Percentiles rank a stretch among this genome's conserved stretches.
These are phyloP conservation scores for Antennarius striatus DNA, from an alignment of 2,113 vertebrate species.

Conservation along the genomic window DNA sequence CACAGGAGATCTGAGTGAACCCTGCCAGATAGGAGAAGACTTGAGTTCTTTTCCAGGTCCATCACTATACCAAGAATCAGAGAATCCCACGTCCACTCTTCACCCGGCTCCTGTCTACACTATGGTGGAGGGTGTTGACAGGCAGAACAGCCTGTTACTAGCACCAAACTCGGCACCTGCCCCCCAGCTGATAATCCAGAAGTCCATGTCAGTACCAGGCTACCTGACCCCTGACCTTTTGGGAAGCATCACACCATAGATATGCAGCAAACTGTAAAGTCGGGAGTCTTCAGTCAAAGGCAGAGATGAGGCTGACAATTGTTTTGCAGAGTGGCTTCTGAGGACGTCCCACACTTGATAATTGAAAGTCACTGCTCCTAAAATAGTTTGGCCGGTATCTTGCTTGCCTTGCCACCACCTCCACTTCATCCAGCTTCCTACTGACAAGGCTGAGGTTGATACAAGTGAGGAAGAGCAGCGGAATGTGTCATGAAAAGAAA, in stretches of 20 bases:
- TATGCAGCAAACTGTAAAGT: neutral
- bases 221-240: constrained; percentile 90
- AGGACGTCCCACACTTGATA: neutral
- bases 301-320: neutral
- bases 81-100: constrained; percentile 38
- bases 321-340: constrained; percentile 8
- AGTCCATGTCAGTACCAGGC: constrained; percentile 80
- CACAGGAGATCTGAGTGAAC: constrained; percentile 18
- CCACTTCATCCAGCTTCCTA: constrained; percentile 5
- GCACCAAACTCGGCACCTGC: constrained; percentile 74
- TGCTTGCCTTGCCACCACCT: constrained; percentile 5
- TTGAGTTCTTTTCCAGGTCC: constrained; percentile 60
- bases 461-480: neutral
- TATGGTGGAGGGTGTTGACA: constrained; percentile 86
- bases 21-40: constrained; percentile 49
- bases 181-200: constrained; percentile 68
- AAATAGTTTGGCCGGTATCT: constrained; percentile 17
- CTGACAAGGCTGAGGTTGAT: neutral
- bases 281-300: constrained; percentile 2
- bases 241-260: constrained; percentile 65
- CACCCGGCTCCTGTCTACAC: constrained; percentile 87
- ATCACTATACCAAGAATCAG: constrained; percentile 59
- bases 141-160: constrained; percentile 88
- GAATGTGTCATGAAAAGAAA: constrained; percentile 11
- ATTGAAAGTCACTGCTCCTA: constrained; percentile 19